A percentile compares a stretch with the other conserved stretches of the same genome.
phyloP scores from a whole-genome alignment of 2,113 vertebrate species.

The Larimichthys polyactis region DNA sequence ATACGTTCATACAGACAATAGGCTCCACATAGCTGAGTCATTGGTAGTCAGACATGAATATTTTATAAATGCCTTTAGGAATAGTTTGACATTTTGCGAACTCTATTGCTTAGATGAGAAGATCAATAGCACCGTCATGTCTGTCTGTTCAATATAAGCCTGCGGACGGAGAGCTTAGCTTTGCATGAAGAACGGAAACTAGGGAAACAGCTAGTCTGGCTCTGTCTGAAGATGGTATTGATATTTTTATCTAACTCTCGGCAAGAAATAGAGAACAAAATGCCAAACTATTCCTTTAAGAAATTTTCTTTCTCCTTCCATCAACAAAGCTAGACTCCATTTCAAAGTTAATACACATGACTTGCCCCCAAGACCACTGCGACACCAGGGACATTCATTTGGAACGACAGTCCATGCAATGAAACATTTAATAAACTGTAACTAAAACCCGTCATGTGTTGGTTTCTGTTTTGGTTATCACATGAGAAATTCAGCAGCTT shows the following conservation, averaged over 20 bases:
- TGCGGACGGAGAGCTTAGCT: neutral
- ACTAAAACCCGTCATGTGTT: neutral
- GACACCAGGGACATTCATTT: constrained; percentile 7
- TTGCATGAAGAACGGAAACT: neutral
- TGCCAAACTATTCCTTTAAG: constrained; percentile 8
- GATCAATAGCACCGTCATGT: neutral
- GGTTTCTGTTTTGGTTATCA: neutral
- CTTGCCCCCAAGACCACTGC: neutral
- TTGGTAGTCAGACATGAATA: neutral
- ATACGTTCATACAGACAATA: neutral
- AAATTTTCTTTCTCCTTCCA: neutral
- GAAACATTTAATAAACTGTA: constrained; percentile 30
- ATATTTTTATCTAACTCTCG: neutral
- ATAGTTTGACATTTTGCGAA: neutral
- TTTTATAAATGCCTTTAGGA: neutral
- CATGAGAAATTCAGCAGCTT: constrained; percentile 25
- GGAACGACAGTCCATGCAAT: neutral
- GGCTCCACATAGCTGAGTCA: neutral
- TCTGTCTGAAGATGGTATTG: neutral
- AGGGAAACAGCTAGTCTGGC: neutral
- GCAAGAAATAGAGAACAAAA: constrained; percentile 5
- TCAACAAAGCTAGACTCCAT: neutral
- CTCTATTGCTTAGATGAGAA: neutral
- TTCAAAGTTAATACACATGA: neutral
- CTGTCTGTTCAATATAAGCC: neutral